phyloP scores from a whole-genome alignment of 1,140 invertebrate genomes.

The Calephelis virginiensis region DNA sequence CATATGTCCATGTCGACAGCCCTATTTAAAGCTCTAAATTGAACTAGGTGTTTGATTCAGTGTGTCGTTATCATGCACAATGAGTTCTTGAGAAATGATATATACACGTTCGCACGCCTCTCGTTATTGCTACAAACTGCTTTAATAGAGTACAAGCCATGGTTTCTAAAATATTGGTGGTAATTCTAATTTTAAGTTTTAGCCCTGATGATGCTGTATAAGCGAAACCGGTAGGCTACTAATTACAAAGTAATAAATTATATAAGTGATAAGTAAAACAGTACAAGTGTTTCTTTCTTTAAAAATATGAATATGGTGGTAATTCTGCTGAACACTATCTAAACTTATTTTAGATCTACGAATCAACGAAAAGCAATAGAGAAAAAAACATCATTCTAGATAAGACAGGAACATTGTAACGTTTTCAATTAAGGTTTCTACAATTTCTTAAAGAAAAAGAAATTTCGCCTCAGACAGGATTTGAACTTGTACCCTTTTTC shows the following conservation, averaged over 20 bases:
- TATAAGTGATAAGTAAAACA: too few relatives aligned
- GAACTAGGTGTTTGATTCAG: conserved; percentile 8
- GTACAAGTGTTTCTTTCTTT: background rate
- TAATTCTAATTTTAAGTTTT: too few relatives aligned
- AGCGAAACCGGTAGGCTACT: too few relatives aligned
- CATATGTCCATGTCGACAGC: background rate
- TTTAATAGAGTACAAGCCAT: background rate
- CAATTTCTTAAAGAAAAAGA: too few relatives aligned
- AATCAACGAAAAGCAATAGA: too few relatives aligned
- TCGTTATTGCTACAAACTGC: conserved; percentile 13
- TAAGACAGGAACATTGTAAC: too few relatives aligned
- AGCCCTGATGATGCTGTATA: too few relatives aligned
- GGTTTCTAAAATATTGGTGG: background rate
- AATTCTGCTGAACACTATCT: background rate
- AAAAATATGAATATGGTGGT: background rate
- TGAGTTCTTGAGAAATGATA: conserved; percentile 22
- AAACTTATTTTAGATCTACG: background rate
- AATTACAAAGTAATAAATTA: too few relatives aligned
- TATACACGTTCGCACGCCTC: conserved; percentile 25
- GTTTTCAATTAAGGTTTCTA: too few relatives aligned
- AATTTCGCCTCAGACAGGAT: too few relatives aligned
- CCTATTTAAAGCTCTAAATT: conserved; percentile 20
- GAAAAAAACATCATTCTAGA: too few relatives aligned
- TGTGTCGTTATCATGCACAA: conserved; percentile 25
- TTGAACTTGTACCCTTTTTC: too few relatives aligned